These are phyloP conservation scores for Chouioia cunea DNA, from an alignment of 2,888 invertebrate species.

Conservation along the genomic window DNA sequence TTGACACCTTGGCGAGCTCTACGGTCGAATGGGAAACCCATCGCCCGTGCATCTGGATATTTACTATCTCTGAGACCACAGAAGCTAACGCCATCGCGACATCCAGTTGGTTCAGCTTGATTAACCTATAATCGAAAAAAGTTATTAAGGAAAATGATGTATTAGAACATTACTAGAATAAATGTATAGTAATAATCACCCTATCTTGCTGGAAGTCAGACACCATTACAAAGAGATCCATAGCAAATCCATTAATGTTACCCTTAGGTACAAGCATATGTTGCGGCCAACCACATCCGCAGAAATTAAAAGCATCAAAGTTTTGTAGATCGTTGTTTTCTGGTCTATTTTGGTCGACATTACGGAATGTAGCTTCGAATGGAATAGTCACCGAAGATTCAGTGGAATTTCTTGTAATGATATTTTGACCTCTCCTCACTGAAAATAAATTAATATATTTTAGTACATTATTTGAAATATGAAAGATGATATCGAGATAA, in stretches of 20 bases:
- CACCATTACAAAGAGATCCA: slow-evolving; percentile 83
- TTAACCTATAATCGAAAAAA: slow-evolving; percentile 49
- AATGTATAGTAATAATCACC: slow-evolving; percentile 33
- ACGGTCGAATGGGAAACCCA: slow-evolving; percentile 88
- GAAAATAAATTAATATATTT: slow-evolving; percentile 36
- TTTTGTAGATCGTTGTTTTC: slow-evolving; percentile 69
- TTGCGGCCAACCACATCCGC: slow-evolving; percentile 91
- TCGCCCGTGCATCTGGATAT: slow-evolving; percentile 84
- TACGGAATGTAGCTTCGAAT: slow-evolving; percentile 85
- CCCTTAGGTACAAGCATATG: slow-evolving; percentile 85
- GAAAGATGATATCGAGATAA: too few relatives aligned
- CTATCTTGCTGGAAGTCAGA: slow-evolving; percentile 79
- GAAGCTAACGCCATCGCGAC: slow-evolving; percentile 81
- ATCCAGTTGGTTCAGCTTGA: slow-evolving; percentile 58
- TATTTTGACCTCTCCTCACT: slow-evolving; percentile 79
- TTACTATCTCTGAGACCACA: slow-evolving; percentile 81
- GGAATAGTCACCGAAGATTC: slow-evolving; percentile 88
- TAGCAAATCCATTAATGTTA: slow-evolving; percentile 74
- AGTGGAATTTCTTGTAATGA: slow-evolving; percentile 75
- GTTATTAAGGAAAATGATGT: too few relatives aligned
- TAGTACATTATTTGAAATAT: neutral
- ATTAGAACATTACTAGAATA: too few relatives aligned
- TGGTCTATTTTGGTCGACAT: slow-evolving; percentile 75
- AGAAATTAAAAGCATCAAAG: slow-evolving; percentile 78
- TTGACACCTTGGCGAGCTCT: slow-evolving; percentile 72